Evolutionary conservation across 2,888 invertebrate species (phyloP), one percentile per base, ranked within the genome.

Genomic region (Homarus gammarus): DNA sequence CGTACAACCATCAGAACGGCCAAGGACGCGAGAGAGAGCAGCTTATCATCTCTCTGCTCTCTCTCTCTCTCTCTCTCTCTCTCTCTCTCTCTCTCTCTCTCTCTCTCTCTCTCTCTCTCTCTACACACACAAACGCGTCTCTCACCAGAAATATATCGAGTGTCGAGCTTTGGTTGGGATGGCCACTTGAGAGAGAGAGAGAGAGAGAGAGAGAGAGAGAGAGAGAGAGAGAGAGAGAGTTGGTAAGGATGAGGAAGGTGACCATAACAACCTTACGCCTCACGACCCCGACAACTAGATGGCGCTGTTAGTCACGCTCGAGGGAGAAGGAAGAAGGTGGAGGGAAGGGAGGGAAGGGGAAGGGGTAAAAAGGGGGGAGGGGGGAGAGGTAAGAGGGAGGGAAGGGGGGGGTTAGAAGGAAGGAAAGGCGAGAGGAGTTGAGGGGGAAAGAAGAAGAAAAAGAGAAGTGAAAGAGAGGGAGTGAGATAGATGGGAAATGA

Each of bases 41-140:
- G 68, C 68, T 68, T 15, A 31, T 68, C 10, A 5, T 12, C 12
- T 31, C 33, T 12, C 68, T 12, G 12, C 27, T 68, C 33, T 22
- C 68, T 73, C 36, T 73, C 73, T 73, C 73, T 33, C 73, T 73
- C 73, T 73, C 73, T 73, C 73, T 33, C 73, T 33, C 73, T 73
- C 73, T 73, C 73, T 33, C 73, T 73, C 73, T 73, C 73, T 73
- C 33, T 73, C 36, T 33, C 72, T 31, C 6, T 72, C 72, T 72
- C 72, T 72, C 70, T 27, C 70, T 70, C 70, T n/a, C n/a, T n/a
- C n/a, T n/a, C n/a, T n/a, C n/a, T n/a, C n/a, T n/a, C n/a, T n/a
- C n/a, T n/a, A n/a, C n/a, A n/a, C n/a, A n/a, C n/a, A n/a, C n/a
- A n/a, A n/a, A n/a, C n/a, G n/a, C n/a, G n/a, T n/a, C n/a, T n/a